Conservation (phyloP, 92 coral and sea anemone species). For the Heliopora coerulea region DNA sequence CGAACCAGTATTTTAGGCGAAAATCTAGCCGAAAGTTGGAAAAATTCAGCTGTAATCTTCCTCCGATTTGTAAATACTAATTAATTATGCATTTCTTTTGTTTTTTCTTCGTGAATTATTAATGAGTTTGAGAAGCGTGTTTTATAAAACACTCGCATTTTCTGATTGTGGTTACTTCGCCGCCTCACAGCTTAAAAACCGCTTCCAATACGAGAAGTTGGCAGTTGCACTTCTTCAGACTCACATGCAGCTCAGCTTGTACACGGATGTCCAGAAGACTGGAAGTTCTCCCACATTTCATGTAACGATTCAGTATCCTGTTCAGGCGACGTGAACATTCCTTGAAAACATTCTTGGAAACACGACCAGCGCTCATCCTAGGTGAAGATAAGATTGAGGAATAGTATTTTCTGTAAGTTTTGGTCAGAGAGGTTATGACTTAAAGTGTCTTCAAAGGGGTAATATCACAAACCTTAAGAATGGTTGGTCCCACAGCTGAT, state of each 20-base stretch:
- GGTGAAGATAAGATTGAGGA: neutral
- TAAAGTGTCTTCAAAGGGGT: neutral
- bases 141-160: no score
- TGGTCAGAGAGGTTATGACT: neutral
- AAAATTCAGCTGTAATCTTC: no score
- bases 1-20: no score
- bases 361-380: slow-evolving; percentile 83
- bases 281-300: slow-evolving; percentile 71
- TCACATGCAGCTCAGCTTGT: slow-evolving; percentile 1
- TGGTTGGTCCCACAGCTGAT: slow-evolving; percentile 67
- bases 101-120: no score
- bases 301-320: slow-evolving; percentile 65
- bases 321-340: slow-evolving; percentile 67
- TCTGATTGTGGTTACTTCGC: no score
- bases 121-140: no score
- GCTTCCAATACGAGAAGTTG: no score
- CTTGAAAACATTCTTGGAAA: slow-evolving; percentile 59
- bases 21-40: no score
- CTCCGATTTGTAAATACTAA: no score
- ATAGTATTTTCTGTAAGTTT: neutral
- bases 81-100: no score
- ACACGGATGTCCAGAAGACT: slow-evolving; percentile 61
- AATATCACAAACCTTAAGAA: slow-evolving; percentile 58
- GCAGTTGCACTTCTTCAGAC: no score
- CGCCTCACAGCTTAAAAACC: no score